Conservation (phyloP, 2,797 vertebrate species). For the Scarus forsteni region DNA sequence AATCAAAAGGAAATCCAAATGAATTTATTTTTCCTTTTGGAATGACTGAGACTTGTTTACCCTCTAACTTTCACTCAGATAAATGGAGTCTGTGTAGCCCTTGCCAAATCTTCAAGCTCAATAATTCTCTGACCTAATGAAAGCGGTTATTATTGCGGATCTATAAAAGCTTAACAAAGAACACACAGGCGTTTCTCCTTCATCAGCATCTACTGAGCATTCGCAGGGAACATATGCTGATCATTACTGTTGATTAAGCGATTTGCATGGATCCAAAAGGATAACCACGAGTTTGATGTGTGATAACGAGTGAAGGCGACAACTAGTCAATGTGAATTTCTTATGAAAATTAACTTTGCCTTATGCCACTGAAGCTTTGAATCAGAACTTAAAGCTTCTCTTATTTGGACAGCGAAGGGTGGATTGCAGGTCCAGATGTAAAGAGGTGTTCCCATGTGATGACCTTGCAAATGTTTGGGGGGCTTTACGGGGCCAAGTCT, state of each 20-base stretch:
- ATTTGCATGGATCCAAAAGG: constrained; percentile 11
- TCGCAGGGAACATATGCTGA: constrained; percentile 17
- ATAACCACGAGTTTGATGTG: constrained; percentile 10
- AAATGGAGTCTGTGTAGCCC: constrained; percentile 43
- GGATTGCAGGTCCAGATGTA: too few relatives aligned
- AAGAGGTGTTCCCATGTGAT: too few relatives aligned
- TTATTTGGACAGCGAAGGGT: not conserved
- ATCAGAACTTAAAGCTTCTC: constrained; percentile 23
- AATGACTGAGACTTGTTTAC: constrained; percentile 56
- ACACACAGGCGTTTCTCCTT: constrained; percentile 17
- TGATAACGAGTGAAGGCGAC: constrained; percentile 18
- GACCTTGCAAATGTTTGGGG: too few relatives aligned
- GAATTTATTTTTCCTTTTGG: constrained; percentile 48
- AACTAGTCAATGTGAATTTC: not conserved
- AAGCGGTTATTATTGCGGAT: constrained; percentile 54
- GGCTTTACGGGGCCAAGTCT: too few relatives aligned
- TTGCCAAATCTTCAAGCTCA: constrained; percentile 57
- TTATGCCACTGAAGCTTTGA: constrained; percentile 6
- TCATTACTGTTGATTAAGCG: constrained; percentile 34
- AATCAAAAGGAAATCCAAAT: constrained; percentile 67
- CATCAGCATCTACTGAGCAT: constrained; percentile 12
- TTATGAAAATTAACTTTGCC: not conserved
- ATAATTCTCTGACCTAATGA: constrained; percentile 51
- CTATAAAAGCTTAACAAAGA: constrained; percentile 48
- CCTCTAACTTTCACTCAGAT: constrained; percentile 45